Conservation (phyloP, 2,797 vertebrate species). For the Tenualosa ilisha region DNA sequence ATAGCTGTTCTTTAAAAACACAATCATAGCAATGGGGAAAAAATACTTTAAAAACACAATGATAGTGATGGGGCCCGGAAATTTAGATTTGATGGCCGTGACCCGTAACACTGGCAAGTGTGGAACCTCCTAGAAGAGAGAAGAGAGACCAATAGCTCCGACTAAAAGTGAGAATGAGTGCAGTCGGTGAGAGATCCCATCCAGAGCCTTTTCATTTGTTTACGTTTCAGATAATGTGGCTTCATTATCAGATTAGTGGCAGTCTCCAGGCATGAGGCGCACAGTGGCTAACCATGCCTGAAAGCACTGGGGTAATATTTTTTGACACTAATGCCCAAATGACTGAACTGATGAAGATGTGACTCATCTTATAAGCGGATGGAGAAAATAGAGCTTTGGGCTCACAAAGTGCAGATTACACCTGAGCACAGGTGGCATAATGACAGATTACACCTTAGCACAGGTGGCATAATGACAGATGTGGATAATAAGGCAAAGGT, state of each 20-base stretch:
- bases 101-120: not conserved
- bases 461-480: not conserved
- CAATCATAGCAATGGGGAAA: not conserved
- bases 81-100: not conserved
- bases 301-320: not conserved
- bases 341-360: not conserved
- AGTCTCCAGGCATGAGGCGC: not conserved
- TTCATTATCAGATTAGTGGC: not conserved
- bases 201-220: not conserved
- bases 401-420: not conserved
- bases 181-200: not conserved
- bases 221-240: not conserved
- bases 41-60: not conserved
- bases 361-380: not conserved
- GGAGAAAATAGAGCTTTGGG: not conserved
- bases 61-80: not conserved
- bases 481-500: not conserved
- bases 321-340: not conserved
- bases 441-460: not conserved
- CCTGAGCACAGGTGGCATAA: not conserved
- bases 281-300: not conserved
- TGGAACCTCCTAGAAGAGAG: not conserved
- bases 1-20: not conserved
- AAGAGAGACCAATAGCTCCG: not conserved
- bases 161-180: not conserved